Evolutionary conservation across 2,113 vertebrate genomes (phyloP).

Genomic region (Antechinus flavipes): DNA sequence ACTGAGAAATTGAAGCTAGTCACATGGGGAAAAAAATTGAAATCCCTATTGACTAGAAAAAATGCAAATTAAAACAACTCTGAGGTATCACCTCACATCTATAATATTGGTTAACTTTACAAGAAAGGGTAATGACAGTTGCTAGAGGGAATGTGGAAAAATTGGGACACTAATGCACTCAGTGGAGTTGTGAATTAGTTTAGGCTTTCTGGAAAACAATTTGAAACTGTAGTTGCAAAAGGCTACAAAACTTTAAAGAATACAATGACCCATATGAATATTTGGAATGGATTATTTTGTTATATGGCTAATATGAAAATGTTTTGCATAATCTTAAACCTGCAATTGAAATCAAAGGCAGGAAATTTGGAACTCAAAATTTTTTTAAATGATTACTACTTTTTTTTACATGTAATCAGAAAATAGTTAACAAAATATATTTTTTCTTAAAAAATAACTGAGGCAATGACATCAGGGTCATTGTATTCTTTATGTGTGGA

Average conservation of each 20-base stretch:
- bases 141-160: neutral
- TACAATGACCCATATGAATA: no score
- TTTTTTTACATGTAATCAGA: neutral
- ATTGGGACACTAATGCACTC: neutral
- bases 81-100: neutral
- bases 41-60: neutral
- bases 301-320: neutral
- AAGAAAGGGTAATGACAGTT: neutral
- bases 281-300: neutral
- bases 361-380: neutral
- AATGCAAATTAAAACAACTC: neutral
- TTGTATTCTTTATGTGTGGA: neutral
- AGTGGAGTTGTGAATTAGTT: neutral
- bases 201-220: neutral
- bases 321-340: neutral
- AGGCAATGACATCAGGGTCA: neutral
- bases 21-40: neutral
- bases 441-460: neutral
- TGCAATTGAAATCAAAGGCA: neutral
- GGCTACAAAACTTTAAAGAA: neutral
- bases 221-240: neutral
- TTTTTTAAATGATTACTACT: no score
- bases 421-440: neutral
- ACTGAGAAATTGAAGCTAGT: neutral
- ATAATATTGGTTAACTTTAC: neutral